These are phyloP conservation scores for Nannobrachium achirus DNA, from an alignment of 2,113 vertebrate species.

Conservation along the genomic window DNA sequence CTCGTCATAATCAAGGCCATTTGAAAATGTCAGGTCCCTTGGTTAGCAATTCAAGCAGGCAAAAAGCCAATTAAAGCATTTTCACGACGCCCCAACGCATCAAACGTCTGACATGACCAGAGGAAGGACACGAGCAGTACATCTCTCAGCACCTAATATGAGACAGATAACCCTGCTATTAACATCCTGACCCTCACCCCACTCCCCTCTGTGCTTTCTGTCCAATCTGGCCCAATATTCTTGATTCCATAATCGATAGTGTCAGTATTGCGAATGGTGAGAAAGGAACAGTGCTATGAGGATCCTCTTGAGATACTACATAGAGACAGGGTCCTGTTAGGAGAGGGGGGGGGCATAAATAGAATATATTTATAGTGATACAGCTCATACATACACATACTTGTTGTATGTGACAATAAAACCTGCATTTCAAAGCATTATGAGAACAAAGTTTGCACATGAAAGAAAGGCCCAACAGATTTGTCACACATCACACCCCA, in stretches of 20 bases:
- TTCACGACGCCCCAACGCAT: constrained; percentile 83
- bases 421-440: too few species aligned
- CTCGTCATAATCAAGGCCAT: constrained; percentile 77
- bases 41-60: constrained; percentile 88
- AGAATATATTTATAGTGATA: too few species aligned
- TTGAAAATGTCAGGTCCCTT: constrained; percentile 86
- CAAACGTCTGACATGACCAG: constrained; percentile 79
- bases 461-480: too few species aligned
- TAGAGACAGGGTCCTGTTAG: not conserved
- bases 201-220: constrained; percentile 11
- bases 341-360: too few species aligned
- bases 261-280: constrained; percentile 70
- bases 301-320: too few species aligned
- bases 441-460: too few species aligned
- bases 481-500: not conserved
- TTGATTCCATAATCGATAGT: constrained; percentile 81
- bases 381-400: too few species aligned
- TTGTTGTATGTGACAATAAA: too few species aligned
- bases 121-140: constrained; percentile 75
- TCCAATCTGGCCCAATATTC: constrained; percentile 66
- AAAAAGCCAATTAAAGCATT: constrained; percentile 82
- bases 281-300: constrained; percentile 57
- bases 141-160: constrained; percentile 79
- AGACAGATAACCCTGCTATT: constrained; percentile 82
- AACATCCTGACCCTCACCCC: constrained; percentile 59